phyloP scores from a whole-genome alignment of 2,888 invertebrate genomes.

The Oligia fasciuncula region DNA sequence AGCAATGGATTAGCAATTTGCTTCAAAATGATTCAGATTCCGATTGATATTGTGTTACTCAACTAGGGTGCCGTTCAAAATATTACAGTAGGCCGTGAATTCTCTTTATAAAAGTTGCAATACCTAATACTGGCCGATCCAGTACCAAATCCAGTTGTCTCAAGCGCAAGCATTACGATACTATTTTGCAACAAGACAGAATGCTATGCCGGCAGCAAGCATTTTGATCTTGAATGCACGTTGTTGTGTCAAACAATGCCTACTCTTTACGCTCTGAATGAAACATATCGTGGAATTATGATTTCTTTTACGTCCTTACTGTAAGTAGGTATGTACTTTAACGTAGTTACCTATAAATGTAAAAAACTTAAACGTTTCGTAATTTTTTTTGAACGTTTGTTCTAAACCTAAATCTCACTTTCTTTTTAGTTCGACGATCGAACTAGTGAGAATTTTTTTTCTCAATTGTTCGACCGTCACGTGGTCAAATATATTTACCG shows the following conservation, averaged over 20 bases:
- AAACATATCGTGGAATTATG: constrained; percentile 33
- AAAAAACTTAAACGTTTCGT: too few species aligned
- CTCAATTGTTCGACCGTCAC: too few species aligned
- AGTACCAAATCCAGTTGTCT: not conserved
- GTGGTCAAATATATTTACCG: too few species aligned
- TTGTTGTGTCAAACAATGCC: constrained; percentile 61
- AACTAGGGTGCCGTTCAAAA: too few species aligned
- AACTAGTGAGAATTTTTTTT: too few species aligned
- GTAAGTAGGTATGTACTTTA: not conserved
- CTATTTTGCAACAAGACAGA: constrained; percentile 44
- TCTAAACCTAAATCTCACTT: too few species aligned
- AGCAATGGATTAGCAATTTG: too few species aligned
- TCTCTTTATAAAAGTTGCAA: not conserved
- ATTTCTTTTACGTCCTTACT: constrained; percentile 53
- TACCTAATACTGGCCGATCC: not conserved
- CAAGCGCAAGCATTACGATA: constrained; percentile 10
- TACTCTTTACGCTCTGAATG: constrained; percentile 70
- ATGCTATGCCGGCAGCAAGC: constrained; percentile 24
- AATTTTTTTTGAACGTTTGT: too few species aligned
- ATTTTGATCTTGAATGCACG: constrained; percentile 60
- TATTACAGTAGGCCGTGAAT: not conserved
- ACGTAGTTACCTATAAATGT: constrained; percentile 1
- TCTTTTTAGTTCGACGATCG: too few species aligned
- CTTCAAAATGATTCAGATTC: too few species aligned
- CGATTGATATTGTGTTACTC: too few species aligned